phyloP scores from a whole-genome alignment of 2,113 vertebrate genomes.

The Merops nubicus region DNA sequence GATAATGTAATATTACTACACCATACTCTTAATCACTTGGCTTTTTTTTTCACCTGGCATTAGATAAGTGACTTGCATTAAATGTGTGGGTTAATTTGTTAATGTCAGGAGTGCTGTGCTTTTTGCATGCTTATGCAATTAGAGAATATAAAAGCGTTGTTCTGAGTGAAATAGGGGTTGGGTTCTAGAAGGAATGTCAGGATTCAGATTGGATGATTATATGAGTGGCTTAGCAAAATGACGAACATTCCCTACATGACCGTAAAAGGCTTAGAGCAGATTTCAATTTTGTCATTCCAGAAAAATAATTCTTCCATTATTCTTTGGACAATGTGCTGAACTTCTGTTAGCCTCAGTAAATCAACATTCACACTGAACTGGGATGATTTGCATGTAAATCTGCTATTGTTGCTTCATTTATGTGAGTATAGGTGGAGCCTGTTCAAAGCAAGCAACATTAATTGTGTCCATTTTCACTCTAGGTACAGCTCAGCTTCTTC shows the following conservation, averaged over 20 bases:
- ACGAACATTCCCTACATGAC: background rate
- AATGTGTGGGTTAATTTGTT: background rate
- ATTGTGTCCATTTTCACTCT: background rate
- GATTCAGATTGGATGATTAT: background rate
- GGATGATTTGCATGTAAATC: background rate
- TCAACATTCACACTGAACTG: background rate
- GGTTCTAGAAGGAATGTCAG: background rate
- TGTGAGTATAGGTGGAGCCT: background rate
- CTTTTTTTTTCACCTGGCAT: background rate
- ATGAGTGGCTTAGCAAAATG: background rate
- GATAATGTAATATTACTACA: background rate
- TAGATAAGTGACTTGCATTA: background rate
- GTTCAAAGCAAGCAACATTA: background rate
- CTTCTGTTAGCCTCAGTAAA: background rate
- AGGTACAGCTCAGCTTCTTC: background rate
- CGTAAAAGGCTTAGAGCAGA: background rate
- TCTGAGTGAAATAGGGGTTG: background rate
- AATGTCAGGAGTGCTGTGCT: background rate
- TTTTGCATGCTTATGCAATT: background rate
- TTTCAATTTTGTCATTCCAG: background rate
- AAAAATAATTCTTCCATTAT: background rate
- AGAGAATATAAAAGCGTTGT: background rate
- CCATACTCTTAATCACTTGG: background rate
- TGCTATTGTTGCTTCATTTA: background rate
- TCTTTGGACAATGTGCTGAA: conserved; percentile 1